Evolutionary conservation across 1,140 invertebrate genomes (phyloP).

Genomic region (Drosophila littoralis): DNA sequence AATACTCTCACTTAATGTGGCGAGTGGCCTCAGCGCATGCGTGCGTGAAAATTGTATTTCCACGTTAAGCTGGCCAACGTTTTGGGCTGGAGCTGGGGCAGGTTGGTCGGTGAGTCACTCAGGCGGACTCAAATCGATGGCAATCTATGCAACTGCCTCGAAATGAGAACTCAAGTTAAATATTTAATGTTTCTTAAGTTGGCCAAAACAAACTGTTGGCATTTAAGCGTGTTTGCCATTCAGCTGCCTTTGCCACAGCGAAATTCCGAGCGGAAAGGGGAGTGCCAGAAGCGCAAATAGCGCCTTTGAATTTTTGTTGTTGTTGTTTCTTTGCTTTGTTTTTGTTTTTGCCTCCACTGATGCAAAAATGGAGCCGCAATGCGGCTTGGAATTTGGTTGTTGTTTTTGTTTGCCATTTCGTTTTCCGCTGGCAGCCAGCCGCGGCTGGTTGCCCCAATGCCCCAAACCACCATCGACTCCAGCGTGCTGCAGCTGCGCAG

Average conservation of each 20-base stretch:
- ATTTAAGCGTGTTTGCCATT: constrained; percentile 57
- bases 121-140: constrained; percentile 23
- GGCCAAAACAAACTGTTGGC: constrained; percentile 58
- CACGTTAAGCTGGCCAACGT: constrained; percentile 16
- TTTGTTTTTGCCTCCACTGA: background rate
- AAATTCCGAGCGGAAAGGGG: constrained; percentile 61
- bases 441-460: constrained; percentile 36
- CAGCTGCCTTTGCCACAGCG: background rate
- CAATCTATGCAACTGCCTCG: constrained; percentile 25
- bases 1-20: constrained; percentile 66
- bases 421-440: constrained; percentile 35
- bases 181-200: constrained; percentile 39
- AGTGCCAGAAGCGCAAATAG: constrained; percentile 53
- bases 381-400: constrained; percentile 53
- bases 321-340: constrained; percentile 25
- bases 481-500: constrained; percentile 28
- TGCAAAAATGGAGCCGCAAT: constrained; percentile 27
- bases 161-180: constrained; percentile 38
- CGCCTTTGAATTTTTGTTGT: constrained; percentile 44
- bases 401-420: constrained; percentile 48
- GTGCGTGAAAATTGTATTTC: constrained; percentile 76
- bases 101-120: constrained; percentile 14
- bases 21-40: constrained; percentile 56
- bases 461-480: constrained; percentile 23
- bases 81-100: constrained; percentile 1